Evolutionary conservation across 2,113 vertebrate species (phyloP).

Genomic region (Elephantulus edwardii): DNA sequence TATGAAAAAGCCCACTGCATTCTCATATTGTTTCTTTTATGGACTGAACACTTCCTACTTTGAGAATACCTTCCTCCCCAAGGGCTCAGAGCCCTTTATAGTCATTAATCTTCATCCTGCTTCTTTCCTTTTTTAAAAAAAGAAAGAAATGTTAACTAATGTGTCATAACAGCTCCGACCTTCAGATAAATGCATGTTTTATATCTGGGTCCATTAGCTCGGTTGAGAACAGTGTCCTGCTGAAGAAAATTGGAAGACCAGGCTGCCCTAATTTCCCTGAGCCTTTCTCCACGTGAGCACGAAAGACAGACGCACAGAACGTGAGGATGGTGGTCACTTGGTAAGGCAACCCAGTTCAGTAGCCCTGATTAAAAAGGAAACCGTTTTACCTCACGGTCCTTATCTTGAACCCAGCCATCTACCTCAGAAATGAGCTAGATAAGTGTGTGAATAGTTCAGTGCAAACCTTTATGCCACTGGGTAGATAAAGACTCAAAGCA

Average conservation of each 20-base stretch:
- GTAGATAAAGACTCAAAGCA: background rate
- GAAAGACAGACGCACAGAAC: background rate
- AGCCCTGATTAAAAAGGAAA: background rate
- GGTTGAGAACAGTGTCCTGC: background rate
- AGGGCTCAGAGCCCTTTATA: slow-evolving; percentile 34
- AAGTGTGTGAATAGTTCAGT: background rate
- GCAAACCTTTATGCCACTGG: background rate
- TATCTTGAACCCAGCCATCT: background rate
- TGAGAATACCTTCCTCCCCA: slow-evolving; percentile 65
- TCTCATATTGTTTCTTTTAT: slow-evolving; percentile 69
- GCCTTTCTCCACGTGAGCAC: background rate
- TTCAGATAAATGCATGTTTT: background rate
- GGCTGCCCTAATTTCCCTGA: background rate
- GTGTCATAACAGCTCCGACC: background rate
- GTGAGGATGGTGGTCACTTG: background rate
- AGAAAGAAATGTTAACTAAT: slow-evolving; percentile 24
- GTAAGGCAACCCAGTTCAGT: background rate
- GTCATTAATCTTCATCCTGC: slow-evolving; percentile 59
- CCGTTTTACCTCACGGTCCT: background rate
- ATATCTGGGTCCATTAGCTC: background rate
- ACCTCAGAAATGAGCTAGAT: background rate
- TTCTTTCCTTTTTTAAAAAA: background rate
- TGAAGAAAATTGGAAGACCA: background rate
- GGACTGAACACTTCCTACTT: slow-evolving; percentile 68
- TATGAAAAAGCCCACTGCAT: slow-evolving; percentile 60